phyloP scores from a whole-genome alignment of 1,140 invertebrate genomes.

The Oscheius sp. region DNA sequence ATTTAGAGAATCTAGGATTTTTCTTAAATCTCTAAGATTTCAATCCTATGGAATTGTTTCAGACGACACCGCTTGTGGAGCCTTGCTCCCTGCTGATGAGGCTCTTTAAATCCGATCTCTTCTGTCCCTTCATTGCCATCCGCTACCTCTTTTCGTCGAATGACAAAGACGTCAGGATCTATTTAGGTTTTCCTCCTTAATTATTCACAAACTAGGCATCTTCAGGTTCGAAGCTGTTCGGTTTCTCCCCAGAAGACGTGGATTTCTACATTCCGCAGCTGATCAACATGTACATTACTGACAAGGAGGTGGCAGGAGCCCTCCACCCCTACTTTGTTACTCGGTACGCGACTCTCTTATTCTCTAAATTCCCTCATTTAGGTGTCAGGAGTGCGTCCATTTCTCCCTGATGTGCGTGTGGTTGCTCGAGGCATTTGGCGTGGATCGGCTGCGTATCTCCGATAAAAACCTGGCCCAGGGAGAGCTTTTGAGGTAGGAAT shows the following conservation, averaged over 20 bases:
- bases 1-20: background rate
- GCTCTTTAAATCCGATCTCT: slow-evolving; percentile 91
- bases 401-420: slow-evolving; percentile 92
- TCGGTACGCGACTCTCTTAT: slow-evolving; percentile 72
- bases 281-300: slow-evolving; percentile 96
- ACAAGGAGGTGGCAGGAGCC: slow-evolving; percentile 89
- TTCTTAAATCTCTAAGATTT: too few relatives aligned
- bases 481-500: slow-evolving; percentile 71
- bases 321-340: slow-evolving; percentile 90
- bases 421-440: slow-evolving; percentile 88
- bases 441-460: slow-evolving; percentile 71
- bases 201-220: background rate
- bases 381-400: slow-evolving; percentile 86
- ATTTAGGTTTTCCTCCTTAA: slow-evolving; percentile 71
- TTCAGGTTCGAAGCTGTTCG: slow-evolving; percentile 90
- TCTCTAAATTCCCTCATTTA: slow-evolving; percentile 60
- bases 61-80: background rate
- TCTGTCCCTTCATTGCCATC: slow-evolving; percentile 95
- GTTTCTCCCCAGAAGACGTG: slow-evolving; percentile 82
- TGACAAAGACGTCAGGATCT: slow-evolving; percentile 90
- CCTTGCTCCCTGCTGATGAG: slow-evolving; percentile 73
- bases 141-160: slow-evolving; percentile 97
- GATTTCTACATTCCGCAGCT: slow-evolving; percentile 97
- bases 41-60: background rate
- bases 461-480: slow-evolving; percentile 79